Evolutionary conservation across 2,113 vertebrate species (phyloP), one percentile per base, ranked within the genome.

Genomic region (Ictalurus furcatus): DNA sequence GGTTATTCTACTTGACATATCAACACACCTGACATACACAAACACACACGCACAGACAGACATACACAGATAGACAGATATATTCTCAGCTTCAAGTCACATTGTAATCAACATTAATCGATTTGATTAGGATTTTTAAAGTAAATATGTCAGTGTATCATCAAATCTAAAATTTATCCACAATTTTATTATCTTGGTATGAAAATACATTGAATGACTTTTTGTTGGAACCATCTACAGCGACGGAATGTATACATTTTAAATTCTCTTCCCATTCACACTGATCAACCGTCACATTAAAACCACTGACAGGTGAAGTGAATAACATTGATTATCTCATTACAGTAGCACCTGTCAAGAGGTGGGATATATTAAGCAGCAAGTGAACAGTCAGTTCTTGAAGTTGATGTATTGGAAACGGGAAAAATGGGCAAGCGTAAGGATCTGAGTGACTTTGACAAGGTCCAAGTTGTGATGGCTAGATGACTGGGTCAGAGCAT

Each of bases 1-100:
- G 88, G 37, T 69, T 88, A 88, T 82, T 59, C 84, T 85, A 90
- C 85, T 69, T 79, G 88, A 87, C 90, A 88, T 48, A 88, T 89
- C 78, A 89, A 76, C 78, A 48, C 83, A 87, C 71, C 83, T 85
- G 69, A 37, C 14, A 37, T 16, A 73, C 16, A 73, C 69, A 73
- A 16, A 73, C 69, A 73, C 30, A 73, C 30, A 37, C 30, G 34
- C 69, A 73, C 21, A 74, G 34, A 74, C 16, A 71, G 30, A 30
- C 11, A 69, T 3, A 30, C 0, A 73, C 3, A 37, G 30, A 73
- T 11, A 37, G 28, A 73, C 8, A 37, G 7, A 76, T 1, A 73
- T 2, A 73, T 40, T 37, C 17, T 17, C 1, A 28, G 8, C 63
- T 61, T 19, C 59, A 23, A 17, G 12, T 30, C 28, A 69, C 67